Conservation (phyloP, 2,888 invertebrate genomes). For the Rotaria socialis region DNA sequence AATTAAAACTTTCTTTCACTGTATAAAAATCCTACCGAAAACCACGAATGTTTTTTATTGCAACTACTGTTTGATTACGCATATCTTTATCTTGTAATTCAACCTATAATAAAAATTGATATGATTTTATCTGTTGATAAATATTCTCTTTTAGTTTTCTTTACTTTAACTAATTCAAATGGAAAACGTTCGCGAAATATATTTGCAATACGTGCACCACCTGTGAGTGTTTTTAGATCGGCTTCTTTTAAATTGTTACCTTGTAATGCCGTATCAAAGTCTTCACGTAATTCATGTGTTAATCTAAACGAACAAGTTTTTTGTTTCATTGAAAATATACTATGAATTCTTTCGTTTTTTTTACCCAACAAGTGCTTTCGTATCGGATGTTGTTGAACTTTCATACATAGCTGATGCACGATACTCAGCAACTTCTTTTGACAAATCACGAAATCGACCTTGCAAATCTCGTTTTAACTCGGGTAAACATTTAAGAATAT, state of each 20-base stretch:
- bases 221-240: constrained; percentile 91
- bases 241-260: constrained; percentile 88
- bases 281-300: constrained; percentile 93
- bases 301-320: constrained; percentile 67
- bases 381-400: constrained; percentile 63
- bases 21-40: constrained; percentile 52
- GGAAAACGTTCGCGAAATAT: constrained; percentile 98
- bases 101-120: background rate
- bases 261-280: constrained; percentile 96
- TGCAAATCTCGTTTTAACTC: constrained; percentile 89
- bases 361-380: constrained; percentile 42
- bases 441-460: constrained; percentile 85
- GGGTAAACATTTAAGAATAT: constrained; percentile 94
- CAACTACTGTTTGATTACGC: constrained; percentile 92
- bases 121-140: background rate
- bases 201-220: constrained; percentile 96
- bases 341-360: background rate
- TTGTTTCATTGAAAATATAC: too few species aligned
- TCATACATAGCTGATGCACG: constrained; percentile 56
- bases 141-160: constrained; percentile 27
- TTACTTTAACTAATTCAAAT: constrained; percentile 84
- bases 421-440: constrained; percentile 98
- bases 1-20: too few species aligned
- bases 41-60: constrained; percentile 97
- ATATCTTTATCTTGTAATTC: constrained; percentile 84